These are phyloP conservation scores for Watsonalla binaria DNA, from an alignment of 2,888 invertebrate species.

Conservation along the genomic window DNA sequence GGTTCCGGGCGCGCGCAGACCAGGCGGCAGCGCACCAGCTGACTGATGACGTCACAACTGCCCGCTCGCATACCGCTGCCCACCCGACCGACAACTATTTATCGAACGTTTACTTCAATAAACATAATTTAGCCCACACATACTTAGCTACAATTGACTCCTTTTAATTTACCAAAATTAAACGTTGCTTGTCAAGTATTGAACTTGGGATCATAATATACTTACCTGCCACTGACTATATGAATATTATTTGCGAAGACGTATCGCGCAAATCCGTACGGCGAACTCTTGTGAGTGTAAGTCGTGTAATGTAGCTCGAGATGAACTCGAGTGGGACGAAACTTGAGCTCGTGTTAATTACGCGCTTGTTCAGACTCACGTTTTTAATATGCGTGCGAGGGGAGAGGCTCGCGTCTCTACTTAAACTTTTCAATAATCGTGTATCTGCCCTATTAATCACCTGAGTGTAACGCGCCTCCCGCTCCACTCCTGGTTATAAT, in stretches of 20 bases:
- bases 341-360: constrained; percentile 5
- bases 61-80: constrained; percentile 7
- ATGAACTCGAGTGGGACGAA: constrained; percentile 12
- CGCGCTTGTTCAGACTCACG: constrained; percentile 8
- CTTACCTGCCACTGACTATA: too few relatives aligned
- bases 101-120: neutral
- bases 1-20: constrained; percentile 42
- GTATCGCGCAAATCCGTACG: neutral
- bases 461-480: neutral
- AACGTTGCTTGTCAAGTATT: too few relatives aligned
- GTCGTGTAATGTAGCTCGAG: constrained; percentile 39
- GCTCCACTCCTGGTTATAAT: neutral
- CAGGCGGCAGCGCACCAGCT: constrained; percentile 33
- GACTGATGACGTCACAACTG: constrained; percentile 7
- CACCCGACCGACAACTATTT: constrained; percentile 8
- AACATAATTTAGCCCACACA: neutral
- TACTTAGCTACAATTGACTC: neutral
- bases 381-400: constrained; percentile 11
- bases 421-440: neutral
- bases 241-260: too few relatives aligned
- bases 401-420: neutral
- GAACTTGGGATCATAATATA: too few relatives aligned
- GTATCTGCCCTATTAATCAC: neutral
- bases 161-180: too few relatives aligned
- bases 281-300: constrained; percentile 13